Percentiles rank a stretch among this genome's conserved stretches.
These are phyloP conservation scores for Drosophila teissieri DNA, from an alignment of 1,140 invertebrate genomes.

Conservation along the genomic window DNA sequence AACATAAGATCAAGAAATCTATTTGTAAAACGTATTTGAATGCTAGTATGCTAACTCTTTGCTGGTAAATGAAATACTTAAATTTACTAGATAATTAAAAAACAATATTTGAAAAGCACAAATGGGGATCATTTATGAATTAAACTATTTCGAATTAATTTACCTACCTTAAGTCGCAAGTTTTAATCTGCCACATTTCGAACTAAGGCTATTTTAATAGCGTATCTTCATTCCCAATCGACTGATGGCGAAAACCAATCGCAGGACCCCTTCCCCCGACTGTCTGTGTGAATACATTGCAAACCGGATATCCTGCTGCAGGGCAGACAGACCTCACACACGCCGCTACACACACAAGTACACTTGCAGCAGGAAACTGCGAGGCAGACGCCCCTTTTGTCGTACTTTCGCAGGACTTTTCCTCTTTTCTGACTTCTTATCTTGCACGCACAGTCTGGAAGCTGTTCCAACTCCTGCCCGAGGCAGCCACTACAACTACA, in stretches of 20 bases:
- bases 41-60: too few species aligned
- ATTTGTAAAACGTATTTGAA: too few species aligned
- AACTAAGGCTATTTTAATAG: conserved; percentile 4
- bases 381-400: conserved; percentile 9
- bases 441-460: conserved; percentile 62
- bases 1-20: too few species aligned
- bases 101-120: too few species aligned
- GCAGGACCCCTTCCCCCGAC: conserved; percentile 1
- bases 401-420: conserved; percentile 2
- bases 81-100: too few species aligned
- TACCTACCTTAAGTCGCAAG: not conserved
- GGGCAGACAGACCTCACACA: conserved; percentile 50
- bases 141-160: too few species aligned
- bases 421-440: conserved; percentile 51
- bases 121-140: too few species aligned
- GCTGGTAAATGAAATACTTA: too few species aligned
- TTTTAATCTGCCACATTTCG: conserved; percentile 8
- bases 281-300: conserved; percentile 60
- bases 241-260: conserved; percentile 10
- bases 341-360: not conserved
- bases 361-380: conserved; percentile 50
- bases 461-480: too few species aligned
- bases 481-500: conserved; percentile 13
- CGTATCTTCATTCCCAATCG: conserved; percentile 3
- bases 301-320: conserved; percentile 78